Base-by-base conservation (phyloP, 2,113 vertebrate genomes). In the Lichenostomus cassidix region DNA sequence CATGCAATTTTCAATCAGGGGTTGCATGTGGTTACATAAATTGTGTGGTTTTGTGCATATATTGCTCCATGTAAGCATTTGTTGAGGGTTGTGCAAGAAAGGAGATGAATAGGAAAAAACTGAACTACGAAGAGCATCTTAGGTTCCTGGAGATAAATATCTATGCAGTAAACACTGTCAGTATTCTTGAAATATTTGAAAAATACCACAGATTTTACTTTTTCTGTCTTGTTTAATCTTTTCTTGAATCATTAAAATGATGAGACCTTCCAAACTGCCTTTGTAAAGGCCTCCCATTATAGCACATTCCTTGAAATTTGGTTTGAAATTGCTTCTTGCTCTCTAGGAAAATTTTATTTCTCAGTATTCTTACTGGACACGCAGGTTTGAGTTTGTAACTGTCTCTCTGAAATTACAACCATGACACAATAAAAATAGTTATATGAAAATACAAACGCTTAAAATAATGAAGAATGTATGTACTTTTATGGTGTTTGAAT, bases 1-100 rank as follows among this genome's bases (percentile, higher is more conserved):
- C 0, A 0, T 11, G 39, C 39, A 58, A 4, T 21, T 64, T 47
- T 18, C 9, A 8, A 9, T 22, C 33, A 0, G 3, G 21, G n/a
- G 8, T 9, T 63, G 60, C 15, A 16, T 1, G 15, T 7, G 19
- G 33, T 46, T 56, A 23, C 39, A 9, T 1, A 56, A 33, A 14
- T 14, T 0, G 0, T 14, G 16, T 22, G 10, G 29, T 6, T 76
- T 42, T 20, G 44, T 20, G 18, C 16, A 12, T 5, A 1, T 39
- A 7, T 39, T 63, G 33, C 33, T 73, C 42, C 85, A 27, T 28
- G 13, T 28, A n/a, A 70, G 28, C 15, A 3, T 17, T 49, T 23
- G 33, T 10, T 52, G 24, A 37, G 9, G 0, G 1, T 71, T 39
- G 11, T 42, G 18, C 25, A 55, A 55, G 35, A 67, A 74, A 83